Percentiles rank a stretch among this genome's conserved stretches.
phyloP scores from a whole-genome alignment of 2,113 vertebrate genomes.

The Rutilus rutilus region DNA sequence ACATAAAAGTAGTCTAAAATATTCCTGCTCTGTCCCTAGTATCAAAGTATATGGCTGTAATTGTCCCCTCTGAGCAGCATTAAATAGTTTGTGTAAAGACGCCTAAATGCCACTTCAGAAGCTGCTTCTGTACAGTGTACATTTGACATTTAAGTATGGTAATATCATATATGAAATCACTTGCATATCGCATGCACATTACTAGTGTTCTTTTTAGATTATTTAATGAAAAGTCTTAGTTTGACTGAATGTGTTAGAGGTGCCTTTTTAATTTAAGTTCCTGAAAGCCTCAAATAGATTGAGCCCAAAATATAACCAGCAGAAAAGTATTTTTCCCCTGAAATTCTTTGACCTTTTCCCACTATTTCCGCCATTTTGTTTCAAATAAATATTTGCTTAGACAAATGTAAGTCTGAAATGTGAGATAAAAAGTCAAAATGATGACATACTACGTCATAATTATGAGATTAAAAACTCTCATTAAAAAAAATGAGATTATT shows the following conservation, averaged over 20 bases:
- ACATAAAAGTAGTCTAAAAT: neutral
- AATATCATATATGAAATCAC: neutral
- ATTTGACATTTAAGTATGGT: neutral
- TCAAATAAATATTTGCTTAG: too few relatives aligned
- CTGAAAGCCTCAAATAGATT: neutral
- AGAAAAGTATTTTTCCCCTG: neutral
- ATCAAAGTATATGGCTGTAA: neutral
- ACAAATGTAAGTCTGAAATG: too few relatives aligned
- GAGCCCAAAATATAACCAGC: neutral
- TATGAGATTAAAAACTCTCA: too few relatives aligned
- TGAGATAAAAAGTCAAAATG: too few relatives aligned
- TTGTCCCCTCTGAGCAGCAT: neutral
- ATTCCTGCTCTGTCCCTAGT: neutral
- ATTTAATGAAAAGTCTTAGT: too few relatives aligned
- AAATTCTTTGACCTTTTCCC: too few relatives aligned
- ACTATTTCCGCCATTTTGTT: too few relatives aligned
- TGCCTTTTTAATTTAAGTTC: neutral
- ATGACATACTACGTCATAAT: too few relatives aligned
- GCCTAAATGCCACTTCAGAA: neutral
- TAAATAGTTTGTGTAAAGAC: neutral
- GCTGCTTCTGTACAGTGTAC: neutral
- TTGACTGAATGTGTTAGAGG: neutral
- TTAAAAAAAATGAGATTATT: too few relatives aligned
- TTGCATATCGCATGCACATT: neutral
- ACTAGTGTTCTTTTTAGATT: too few relatives aligned